Evolutionary conservation across 37 sponge, comb jelly and placozoan species (phyloP), one percentile per base, ranked within the genome.

Genomic region (Aplysina aerophoba): DNA sequence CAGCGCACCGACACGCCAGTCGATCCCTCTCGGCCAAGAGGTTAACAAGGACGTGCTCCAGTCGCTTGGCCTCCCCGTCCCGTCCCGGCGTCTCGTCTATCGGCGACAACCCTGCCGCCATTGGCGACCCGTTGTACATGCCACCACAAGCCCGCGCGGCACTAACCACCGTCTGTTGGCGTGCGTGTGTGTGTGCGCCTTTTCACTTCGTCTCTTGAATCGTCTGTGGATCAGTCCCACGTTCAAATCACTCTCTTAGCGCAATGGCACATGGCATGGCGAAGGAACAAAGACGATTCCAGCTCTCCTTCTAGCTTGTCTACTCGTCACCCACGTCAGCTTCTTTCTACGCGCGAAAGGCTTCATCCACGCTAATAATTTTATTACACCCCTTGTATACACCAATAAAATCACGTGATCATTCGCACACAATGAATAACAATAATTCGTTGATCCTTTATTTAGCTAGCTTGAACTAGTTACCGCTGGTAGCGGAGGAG

Each of bases 11-110:
- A 75, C 87, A 85, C 88, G 92, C 88, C 31, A 95, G 83, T 73
- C 83, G 87, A 72, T 91, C 89, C 22, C 88, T 89, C 85, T 92
- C 95, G 40, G 89, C 89, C 85, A 95, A 36, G 90, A 95, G 86
- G 79, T 59, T 71, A 41, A 95, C 87, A 88, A 91, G 84, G 34
- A 95, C 88, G 72, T 89, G 92, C 71, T 95, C 95, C 44, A 95
- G 58, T 19, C 80, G 83, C 12, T 82, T 57, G 50, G 58, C 82
- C 34, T 89, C 90, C 59, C 68, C 86, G 2, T 86, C 85, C 12
- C 86, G 86, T 31, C 80, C 79, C 44, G 89, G 89, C 20, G 80
- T 59, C 69, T 79, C 79, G 75, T 87, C 67, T 20, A 93, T 89
- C 24, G 87, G 53, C 5, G 90, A 87, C 22, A 93, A 83, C 19